Percentiles rank a stretch among this genome's conserved stretches.
Conservation (phyloP, 1,140 invertebrate species). For the Andricus grossulariae region DNA sequence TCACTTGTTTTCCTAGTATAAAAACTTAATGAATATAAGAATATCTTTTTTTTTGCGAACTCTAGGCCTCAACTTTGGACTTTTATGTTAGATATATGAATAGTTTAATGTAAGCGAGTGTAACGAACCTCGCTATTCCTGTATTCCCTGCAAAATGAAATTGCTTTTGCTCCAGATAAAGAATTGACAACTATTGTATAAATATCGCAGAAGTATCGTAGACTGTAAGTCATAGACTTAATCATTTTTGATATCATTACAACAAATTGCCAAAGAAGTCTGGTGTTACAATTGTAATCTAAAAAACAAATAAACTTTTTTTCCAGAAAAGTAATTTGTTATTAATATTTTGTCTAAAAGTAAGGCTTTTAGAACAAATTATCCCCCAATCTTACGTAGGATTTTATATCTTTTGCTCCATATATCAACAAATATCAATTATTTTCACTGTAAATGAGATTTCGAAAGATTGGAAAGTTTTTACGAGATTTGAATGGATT, state of each 20-base stretch:
- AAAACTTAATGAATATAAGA: background rate
- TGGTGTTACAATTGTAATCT: conserved; percentile 17
- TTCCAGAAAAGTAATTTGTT: background rate
- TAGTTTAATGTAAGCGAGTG: background rate
- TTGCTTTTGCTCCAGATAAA: background rate
- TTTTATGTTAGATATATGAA: background rate
- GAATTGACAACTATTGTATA: background rate
- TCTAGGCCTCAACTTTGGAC: background rate
- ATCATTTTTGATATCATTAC: background rate
- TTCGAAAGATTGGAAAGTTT: no score
- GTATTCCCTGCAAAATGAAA: background rate
- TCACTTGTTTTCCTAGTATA: background rate
- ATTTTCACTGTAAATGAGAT: no score
- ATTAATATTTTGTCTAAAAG: background rate
- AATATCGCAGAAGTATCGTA: conserved; percentile 14
- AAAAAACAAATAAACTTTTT: background rate
- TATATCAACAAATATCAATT: no score
- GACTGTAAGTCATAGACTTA: conserved; percentile 10
- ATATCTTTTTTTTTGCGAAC: background rate
- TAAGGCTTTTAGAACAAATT: no score
- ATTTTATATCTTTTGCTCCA: no score
- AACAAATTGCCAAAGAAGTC: conserved; percentile 23
- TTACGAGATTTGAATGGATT: no score
- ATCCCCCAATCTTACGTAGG: no score
- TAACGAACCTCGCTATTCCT: background rate